phyloP scores from a whole-genome alignment of 30 jellyfish, hydroid and myxozoan species.

The Pseudorhiza aurosa region DNA sequence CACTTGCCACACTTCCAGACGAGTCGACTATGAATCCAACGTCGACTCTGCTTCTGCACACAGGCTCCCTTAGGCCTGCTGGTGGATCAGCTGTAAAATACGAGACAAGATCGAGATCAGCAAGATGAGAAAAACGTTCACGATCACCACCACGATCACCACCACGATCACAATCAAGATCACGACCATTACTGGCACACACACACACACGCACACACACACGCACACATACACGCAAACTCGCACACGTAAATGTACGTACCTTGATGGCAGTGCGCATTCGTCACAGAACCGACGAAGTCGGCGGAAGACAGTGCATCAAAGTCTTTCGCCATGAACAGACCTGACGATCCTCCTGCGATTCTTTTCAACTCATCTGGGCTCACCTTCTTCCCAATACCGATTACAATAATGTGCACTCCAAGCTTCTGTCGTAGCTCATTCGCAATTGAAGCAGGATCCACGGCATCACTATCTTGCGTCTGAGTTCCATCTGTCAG shows the following conservation, averaged over 20 bases:
- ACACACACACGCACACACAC: too few species aligned
- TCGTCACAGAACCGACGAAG: constrained; percentile 38
- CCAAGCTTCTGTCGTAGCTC: constrained; percentile 66
- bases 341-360: constrained; percentile 63
- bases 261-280: neutral
- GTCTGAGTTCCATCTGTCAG: constrained; percentile 94
- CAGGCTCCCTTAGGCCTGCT: neutral
- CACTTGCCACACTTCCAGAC: constrained; percentile 44
- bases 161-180: too few species aligned
- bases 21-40: constrained; percentile 63
- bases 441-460: constrained; percentile 75
- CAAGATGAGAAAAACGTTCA: too few species aligned
- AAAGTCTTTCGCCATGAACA: constrained; percentile 62
- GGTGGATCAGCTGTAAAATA: constrained; percentile 16
- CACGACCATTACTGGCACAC: too few species aligned
- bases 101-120: too few species aligned
- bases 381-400: constrained; percentile 80
- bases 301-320: constrained; percentile 36
- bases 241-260: neutral
- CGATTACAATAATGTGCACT: constrained; percentile 54
- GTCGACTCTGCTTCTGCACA: constrained; percentile 51
- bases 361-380: constrained; percentile 64
- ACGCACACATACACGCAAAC: too few species aligned
- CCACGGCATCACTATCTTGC: constrained; percentile 73
- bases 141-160: too few species aligned